phyloP scores from a whole-genome alignment of 2,113 vertebrate species.

The Eulemur rufifrons region DNA sequence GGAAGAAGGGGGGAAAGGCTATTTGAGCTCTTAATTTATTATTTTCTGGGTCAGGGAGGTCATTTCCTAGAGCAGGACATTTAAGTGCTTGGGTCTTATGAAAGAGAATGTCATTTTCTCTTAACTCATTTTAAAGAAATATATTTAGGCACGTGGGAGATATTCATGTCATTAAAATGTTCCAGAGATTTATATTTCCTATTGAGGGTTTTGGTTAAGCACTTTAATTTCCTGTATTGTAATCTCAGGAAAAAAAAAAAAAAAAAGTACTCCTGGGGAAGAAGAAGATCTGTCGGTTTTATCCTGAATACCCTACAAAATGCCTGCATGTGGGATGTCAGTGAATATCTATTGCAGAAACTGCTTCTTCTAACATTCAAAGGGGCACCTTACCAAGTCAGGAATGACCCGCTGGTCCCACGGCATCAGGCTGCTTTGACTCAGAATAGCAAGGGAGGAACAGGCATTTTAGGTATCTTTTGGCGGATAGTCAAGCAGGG shows the following conservation, averaged over 20 bases:
- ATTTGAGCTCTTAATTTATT: slow-evolving; percentile 44
- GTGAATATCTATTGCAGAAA: background rate
- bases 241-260: background rate
- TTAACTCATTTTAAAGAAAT: slow-evolving; percentile 49
- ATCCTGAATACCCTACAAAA: slow-evolving; percentile 22
- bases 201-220: slow-evolving; percentile 33
- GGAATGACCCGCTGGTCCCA: background rate
- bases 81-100: background rate
- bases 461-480: background rate
- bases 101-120: background rate
- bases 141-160: slow-evolving; percentile 34
- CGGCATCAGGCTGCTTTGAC: background rate
- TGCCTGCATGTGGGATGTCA: background rate
- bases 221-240: slow-evolving; percentile 52
- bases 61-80: slow-evolving; percentile 12
- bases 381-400: background rate
- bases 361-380: background rate
- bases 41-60: slow-evolving; percentile 16
- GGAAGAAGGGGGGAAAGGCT: background rate
- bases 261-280: background rate
- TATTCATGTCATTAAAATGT: slow-evolving; percentile 50
- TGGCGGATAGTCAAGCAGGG: background rate
- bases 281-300: background rate
- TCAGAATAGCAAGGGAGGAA: background rate
- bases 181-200: slow-evolving; percentile 45